phyloP scores from a whole-genome alignment of 2,113 vertebrate species.

The Percopsis transmontana region DNA sequence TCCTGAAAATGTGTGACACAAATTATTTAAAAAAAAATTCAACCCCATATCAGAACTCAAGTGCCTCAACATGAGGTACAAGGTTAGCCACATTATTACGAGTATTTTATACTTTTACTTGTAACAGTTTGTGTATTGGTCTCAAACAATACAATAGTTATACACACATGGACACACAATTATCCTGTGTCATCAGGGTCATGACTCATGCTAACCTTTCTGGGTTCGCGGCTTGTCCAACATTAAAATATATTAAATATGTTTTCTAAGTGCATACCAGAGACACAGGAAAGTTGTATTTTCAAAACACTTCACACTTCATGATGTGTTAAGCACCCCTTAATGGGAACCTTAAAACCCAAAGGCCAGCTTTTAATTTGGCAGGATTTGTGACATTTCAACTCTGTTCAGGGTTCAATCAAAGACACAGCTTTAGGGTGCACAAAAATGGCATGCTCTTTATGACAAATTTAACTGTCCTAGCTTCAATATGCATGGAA shows the following conservation, averaged over 20 bases:
- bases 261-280: conserved; percentile 44
- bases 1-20: background rate
- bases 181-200: too few species aligned
- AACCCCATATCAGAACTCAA: too few species aligned
- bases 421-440: conserved; percentile 69
- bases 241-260: conserved; percentile 45
- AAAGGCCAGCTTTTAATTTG: conserved; percentile 70
- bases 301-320: conserved; percentile 63
- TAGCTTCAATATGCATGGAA: conserved; percentile 59
- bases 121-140: too few species aligned
- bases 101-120: too few species aligned
- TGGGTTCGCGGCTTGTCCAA: conserved; percentile 10
- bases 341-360: conserved; percentile 66
- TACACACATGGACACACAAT: too few species aligned
- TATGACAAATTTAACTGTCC: conserved; percentile 67
- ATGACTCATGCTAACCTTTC: background rate
- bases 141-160: too few species aligned
- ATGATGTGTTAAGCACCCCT: conserved; percentile 66
- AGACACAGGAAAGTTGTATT: conserved; percentile 58
- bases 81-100: too few species aligned
- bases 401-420: conserved; percentile 72
- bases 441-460: conserved; percentile 60
- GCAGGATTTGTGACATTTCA: conserved; percentile 71
- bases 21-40: too few species aligned
- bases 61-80: too few species aligned